Conservation (phyloP, 2,797 vertebrate genomes). For the Garrulus glandarius region DNA sequence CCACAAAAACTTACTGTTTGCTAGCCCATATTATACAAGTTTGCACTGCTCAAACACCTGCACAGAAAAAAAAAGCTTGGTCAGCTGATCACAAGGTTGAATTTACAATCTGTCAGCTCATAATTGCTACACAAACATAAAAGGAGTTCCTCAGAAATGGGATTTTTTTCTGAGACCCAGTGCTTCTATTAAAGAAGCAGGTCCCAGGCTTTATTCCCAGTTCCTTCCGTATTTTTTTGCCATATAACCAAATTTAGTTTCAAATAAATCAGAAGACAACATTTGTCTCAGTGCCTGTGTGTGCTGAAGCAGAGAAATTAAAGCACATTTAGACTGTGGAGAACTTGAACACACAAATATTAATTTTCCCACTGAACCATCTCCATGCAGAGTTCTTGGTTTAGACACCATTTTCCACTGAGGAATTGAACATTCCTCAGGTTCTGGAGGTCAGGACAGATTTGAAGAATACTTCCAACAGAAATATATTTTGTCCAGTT, state of each 20-base stretch:
- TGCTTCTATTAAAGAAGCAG: not conserved
- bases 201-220: not conserved
- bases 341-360: not conserved
- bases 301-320: not conserved
- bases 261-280: not conserved
- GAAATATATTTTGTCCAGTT: not conserved
- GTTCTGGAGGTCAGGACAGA: not conserved
- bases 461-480: not conserved
- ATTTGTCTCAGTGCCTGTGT: not conserved
- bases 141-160: not conserved
- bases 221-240: not conserved
- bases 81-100: not conserved
- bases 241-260: not conserved
- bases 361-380: not conserved
- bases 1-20: not conserved
- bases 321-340: not conserved
- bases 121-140: not conserved
- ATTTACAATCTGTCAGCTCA: not conserved
- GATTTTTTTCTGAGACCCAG: not conserved
- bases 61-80: not conserved
- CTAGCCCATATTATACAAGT: fast-evolving
- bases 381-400: not conserved
- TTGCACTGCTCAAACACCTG: not conserved
- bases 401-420: not conserved
- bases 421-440: not conserved